Percentiles rank a stretch among this genome's conserved stretches.
phyloP scores from a whole-genome alignment of 2,888 invertebrate genomes.

The Dryadula phaetusa region DNA sequence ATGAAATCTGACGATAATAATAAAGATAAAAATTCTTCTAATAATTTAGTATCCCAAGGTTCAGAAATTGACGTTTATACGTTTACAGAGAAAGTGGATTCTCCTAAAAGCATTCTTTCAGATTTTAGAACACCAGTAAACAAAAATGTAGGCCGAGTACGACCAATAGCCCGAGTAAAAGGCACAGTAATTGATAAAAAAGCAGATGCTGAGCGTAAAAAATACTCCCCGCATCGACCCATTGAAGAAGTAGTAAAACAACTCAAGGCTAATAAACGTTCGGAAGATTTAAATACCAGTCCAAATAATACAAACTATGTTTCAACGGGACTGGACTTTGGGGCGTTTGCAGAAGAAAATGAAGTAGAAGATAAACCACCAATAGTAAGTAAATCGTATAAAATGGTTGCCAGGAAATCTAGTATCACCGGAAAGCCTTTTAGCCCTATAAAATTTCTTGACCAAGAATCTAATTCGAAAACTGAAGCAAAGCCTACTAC shows the following conservation, averaged over 20 bases:
- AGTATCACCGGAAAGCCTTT: conserved; percentile 81
- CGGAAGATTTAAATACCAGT: conserved; percentile 64
- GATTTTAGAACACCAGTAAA: conserved; percentile 73
- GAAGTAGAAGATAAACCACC: conserved; percentile 68
- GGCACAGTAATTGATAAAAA: conserved; percentile 79
- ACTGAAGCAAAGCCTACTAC: conserved; percentile 55
- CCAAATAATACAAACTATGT: conserved; percentile 50
- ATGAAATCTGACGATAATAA: conserved; percentile 67
- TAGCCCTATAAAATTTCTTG: conserved; percentile 74
- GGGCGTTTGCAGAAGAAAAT: conserved; percentile 51
- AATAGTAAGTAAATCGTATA: conserved; percentile 79
- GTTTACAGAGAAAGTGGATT: conserved; percentile 79
- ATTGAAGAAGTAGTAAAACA: conserved; percentile 81
- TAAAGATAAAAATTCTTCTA: conserved; percentile 66
- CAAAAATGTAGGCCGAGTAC: conserved; percentile 75
- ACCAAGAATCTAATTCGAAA: conserved; percentile 62
- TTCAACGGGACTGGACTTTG: conserved; percentile 53
- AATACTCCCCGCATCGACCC: conserved; percentile 76
- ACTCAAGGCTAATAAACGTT: conserved; percentile 72
- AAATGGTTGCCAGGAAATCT: conserved; percentile 81
- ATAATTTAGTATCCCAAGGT: conserved; percentile 71
- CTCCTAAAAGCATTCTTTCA: conserved; percentile 76
- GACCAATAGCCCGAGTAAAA: conserved; percentile 80
- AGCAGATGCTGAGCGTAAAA: conserved; percentile 74
- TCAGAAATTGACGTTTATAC: conserved; percentile 79